Conservation (phyloP, 2,888 invertebrate genomes). For the Mythimna lalbum region DNA sequence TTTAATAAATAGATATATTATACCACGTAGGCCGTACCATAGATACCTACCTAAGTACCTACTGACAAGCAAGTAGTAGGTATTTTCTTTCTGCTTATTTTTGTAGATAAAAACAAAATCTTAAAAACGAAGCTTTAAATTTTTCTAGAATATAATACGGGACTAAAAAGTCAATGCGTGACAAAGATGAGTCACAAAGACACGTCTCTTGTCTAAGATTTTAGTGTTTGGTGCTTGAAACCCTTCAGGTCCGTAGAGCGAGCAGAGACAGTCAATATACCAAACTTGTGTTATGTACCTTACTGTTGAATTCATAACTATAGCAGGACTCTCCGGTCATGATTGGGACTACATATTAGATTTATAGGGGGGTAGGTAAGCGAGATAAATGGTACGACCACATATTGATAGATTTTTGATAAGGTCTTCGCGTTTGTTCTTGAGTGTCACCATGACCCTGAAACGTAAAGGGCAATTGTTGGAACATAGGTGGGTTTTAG, state of each 20-base stretch:
- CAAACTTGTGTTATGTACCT: slow-evolving; percentile 5
- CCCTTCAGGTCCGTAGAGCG: slow-evolving; percentile 9
- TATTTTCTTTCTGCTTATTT: not conserved
- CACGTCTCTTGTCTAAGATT: slow-evolving; percentile 22
- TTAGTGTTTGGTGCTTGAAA: slow-evolving; percentile 34
- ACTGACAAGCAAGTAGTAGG: not conserved
- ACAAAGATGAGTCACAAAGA: slow-evolving; percentile 30
- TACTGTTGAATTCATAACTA: not conserved
- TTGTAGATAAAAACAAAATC: not conserved
- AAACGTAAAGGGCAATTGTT: no score
- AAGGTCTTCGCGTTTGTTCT: no score
- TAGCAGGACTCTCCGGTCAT: not conserved
- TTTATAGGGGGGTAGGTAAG: no score
- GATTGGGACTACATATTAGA: not conserved
- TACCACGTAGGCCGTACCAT: no score
- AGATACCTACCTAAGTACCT: no score
- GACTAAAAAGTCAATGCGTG: slow-evolving; percentile 20
- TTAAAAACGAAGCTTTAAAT: not conserved
- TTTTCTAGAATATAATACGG: slow-evolving; percentile 4
- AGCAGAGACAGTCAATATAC: slow-evolving; percentile 14
- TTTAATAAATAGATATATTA: no score
- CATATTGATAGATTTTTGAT: no score
- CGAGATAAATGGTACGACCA: no score
- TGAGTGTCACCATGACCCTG: no score
- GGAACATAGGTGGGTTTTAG: no score